Conservation (phyloP, 2,797 vertebrate genomes). For the Urophycis tenuis region DNA sequence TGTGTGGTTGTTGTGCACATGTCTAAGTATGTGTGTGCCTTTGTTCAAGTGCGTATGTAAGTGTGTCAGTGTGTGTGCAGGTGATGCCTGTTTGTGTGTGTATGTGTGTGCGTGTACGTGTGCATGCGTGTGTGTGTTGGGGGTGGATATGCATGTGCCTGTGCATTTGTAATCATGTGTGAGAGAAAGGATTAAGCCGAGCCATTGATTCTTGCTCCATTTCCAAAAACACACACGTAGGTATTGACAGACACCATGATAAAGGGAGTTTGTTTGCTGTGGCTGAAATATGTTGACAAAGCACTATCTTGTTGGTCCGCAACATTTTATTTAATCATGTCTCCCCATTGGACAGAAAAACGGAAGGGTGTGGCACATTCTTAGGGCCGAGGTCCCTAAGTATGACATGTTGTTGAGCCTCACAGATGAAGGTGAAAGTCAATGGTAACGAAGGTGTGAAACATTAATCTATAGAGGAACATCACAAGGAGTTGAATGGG, state of each 20-base stretch:
- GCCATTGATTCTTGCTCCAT: slow-evolving; percentile 46
- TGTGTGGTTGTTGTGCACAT: not conserved
- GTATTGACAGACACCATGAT: slow-evolving; percentile 43
- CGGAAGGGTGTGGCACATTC: slow-evolving; percentile 1
- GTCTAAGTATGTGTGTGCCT: not conserved
- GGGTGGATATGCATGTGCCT: slow-evolving; percentile 1
- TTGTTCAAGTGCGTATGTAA: not conserved
- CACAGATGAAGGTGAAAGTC: not conserved
- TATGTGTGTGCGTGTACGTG: slow-evolving; percentile 2
- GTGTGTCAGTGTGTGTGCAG: not conserved
- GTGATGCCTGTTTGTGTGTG: slow-evolving; percentile 5
- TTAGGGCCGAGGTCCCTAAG: slow-evolving; percentile 32
- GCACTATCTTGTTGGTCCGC: slow-evolving; percentile 53
- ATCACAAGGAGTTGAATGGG: not conserved
- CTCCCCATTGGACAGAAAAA: not conserved
- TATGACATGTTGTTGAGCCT: not conserved
- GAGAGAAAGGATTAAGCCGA: slow-evolving; percentile 14
- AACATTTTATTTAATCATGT: slow-evolving; percentile 15
- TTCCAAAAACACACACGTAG: slow-evolving; percentile 82
- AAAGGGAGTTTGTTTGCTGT: slow-evolving; percentile 59
- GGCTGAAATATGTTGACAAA: slow-evolving; percentile 84
- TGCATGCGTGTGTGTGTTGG: slow-evolving; percentile 8
- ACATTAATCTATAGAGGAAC: not conserved
- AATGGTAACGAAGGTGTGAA: not conserved
- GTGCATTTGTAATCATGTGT: slow-evolving; percentile 21